Base-by-base conservation (phyloP, 2,888 invertebrate genomes). In the Pimpla rufipes region DNA sequence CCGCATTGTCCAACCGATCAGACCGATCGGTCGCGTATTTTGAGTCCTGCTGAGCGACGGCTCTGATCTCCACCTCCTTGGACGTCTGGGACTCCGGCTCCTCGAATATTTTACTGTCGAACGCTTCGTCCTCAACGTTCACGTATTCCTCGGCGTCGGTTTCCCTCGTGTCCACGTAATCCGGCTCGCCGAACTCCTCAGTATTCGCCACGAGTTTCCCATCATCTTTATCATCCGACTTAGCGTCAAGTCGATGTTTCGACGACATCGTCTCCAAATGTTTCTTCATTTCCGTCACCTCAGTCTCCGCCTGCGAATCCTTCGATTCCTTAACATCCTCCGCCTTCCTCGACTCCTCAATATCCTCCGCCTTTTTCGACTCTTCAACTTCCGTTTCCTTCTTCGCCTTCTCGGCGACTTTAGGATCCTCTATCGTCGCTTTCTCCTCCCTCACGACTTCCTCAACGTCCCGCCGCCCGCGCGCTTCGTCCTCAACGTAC, bases 31-130 rank as follows among this genome's bases (percentile, higher is more conserved):
- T 87, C 6, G 47, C 73, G 16, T 86, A 83, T 16, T 81, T 85
- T 0, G 62, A 78, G 8, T 82, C 79, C 5, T 18, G 68, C 5
- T 85, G 68, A 0, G 76, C 83, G 0, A 87, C 76, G 6, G 86
- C 87, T 40, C 87, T 83, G 10, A 85, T 84, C 5, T 87, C 88
- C 4, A 88, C 35, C 13, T 87, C 88, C 35, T 90, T 88, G 0
- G 87, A 86, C 5, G 87, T 87, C 21, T 77, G 86, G 0, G 86
- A 86, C 21, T 88, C 88, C 1, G 81, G 62, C 2, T 89, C 88
- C 0, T 86, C 79, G 75, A 87, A 86, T 78, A 88, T 84, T 55
- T 85, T 84, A n/a, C 85, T 75, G 10, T 87, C 85, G 13, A 87
- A 86, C 18, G 76, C 80, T 0, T 84, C 86, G 1, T 66, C 74